Evolutionary conservation across 1,140 invertebrate species (phyloP).

Genomic region (Steinernema feltiae): DNA sequence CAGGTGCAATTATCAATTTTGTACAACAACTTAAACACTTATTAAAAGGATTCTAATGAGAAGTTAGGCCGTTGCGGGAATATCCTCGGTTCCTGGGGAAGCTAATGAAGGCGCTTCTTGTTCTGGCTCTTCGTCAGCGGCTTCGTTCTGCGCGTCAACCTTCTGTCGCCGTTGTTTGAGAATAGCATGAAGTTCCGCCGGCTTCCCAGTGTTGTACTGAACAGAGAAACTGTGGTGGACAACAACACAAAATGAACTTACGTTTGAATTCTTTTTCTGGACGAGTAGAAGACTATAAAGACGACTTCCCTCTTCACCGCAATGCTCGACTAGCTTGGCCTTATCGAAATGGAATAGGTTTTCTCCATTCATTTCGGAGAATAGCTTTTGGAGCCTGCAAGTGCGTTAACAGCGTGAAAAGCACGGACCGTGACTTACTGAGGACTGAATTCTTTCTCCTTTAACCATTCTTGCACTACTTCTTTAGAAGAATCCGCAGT

Average conservation of each 20-base stretch:
- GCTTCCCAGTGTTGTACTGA: constrained; percentile 30
- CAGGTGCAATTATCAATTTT: neutral
- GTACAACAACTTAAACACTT: constrained; percentile 13
- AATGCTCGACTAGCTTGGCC: constrained; percentile 27
- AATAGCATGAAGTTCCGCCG: constrained; percentile 33
- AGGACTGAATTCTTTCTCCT: constrained; percentile 36
- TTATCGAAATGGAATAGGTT: constrained; percentile 32
- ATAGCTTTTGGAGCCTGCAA: constrained; percentile 32
- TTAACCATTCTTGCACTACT: constrained; percentile 22
- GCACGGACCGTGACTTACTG: neutral
- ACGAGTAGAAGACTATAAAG: constrained; percentile 36
- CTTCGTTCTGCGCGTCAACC: constrained; percentile 32
- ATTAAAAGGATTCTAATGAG: neutral
- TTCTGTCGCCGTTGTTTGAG: constrained; percentile 30
- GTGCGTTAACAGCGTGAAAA: neutral
- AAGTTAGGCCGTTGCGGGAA: neutral
- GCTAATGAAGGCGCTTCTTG: neutral
- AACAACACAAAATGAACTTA: constrained; percentile 11
- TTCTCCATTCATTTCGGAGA: constrained; percentile 31
- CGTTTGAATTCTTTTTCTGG: constrained; percentile 36
- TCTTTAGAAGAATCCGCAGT: neutral
- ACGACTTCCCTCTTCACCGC: constrained; percentile 33
- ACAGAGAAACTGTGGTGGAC: neutral
- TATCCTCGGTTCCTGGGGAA: neutral
- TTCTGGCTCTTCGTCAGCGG: constrained; percentile 25